Percentiles rank a stretch among this genome's conserved stretches.
Conservation (phyloP, 2,797 vertebrate genomes). For the Microtus obscurus region DNA sequence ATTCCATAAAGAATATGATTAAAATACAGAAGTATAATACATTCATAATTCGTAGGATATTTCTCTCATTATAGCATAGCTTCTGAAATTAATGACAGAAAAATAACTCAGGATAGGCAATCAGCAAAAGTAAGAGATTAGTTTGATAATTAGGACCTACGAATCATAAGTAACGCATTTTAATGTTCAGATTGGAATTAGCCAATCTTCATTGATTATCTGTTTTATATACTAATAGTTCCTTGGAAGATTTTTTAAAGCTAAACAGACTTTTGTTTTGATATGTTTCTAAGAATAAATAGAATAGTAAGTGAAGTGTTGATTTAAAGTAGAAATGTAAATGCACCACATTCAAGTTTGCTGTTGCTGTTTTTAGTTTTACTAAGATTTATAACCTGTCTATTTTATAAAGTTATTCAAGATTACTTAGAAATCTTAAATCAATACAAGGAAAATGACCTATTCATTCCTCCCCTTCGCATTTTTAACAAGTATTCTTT, state of each 20-base stretch:
- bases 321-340: constrained; percentile 31
- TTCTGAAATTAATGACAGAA: constrained; percentile 53
- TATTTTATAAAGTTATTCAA: neutral
- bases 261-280: neutral
- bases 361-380: neutral
- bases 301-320: neutral
- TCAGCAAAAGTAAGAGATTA: neutral
- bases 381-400: neutral
- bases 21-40: constrained; percentile 29
- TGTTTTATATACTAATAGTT: neutral
- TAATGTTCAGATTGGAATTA: constrained; percentile 50
- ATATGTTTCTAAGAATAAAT: constrained; percentile 51
- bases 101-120: constrained; percentile 10
- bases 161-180: constrained; percentile 42
- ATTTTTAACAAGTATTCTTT: constrained; percentile 34
- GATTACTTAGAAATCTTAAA: constrained; percentile 32
- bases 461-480: neutral
- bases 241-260: constrained; percentile 24
- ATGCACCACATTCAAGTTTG: constrained; percentile 1
- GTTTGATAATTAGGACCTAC: constrained; percentile 50
- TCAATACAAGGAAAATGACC: neutral
- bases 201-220: constrained; percentile 46
- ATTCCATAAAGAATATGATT: neutral
- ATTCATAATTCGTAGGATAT: neutral
- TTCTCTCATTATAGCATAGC: constrained; percentile 32